Evolutionary conservation across 2,113 vertebrate genomes (phyloP).

Genomic region (Pleuronectes platessa): DNA sequence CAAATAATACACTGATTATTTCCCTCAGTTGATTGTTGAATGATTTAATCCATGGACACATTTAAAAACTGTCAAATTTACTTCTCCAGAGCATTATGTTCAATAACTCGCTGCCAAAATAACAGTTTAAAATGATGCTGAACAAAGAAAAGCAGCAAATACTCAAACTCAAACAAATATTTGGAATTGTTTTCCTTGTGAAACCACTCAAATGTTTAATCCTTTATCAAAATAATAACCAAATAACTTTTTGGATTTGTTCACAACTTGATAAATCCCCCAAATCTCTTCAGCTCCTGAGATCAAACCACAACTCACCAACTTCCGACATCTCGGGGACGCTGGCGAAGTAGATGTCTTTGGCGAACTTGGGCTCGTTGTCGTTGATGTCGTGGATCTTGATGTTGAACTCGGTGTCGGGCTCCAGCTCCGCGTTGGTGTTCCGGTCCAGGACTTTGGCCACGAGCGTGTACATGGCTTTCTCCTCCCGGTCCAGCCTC

Average conservation of each 20-base stretch:
- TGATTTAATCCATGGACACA: background rate
- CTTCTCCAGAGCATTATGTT: background rate
- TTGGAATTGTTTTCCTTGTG: background rate
- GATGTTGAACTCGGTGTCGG: conserved; percentile 97
- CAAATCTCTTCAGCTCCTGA: background rate
- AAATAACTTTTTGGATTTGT: background rate
- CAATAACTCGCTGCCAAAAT: background rate
- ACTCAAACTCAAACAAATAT: background rate
- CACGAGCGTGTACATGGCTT: conserved; percentile 90
- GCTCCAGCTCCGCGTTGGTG: conserved; percentile 92
- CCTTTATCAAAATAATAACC: background rate
- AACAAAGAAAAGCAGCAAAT: background rate
- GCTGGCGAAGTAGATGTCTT: conserved; percentile 90
- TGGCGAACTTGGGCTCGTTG: conserved; percentile 94
- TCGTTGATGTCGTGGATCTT: conserved; percentile 99
- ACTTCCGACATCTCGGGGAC: conserved; percentile 97
- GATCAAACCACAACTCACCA: conserved; percentile 83
- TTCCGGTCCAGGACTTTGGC: conserved; percentile 93
- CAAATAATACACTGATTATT: background rate
- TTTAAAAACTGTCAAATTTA: background rate
- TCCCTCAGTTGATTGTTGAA: background rate
- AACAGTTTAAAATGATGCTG: background rate
- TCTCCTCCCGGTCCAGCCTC: conserved; percentile 97
- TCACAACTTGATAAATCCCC: background rate
- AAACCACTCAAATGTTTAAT: background rate